These are phyloP conservation scores for Spea multiplicata DNA, from an alignment of 2,113 vertebrate species.

Conservation along the genomic window DNA sequence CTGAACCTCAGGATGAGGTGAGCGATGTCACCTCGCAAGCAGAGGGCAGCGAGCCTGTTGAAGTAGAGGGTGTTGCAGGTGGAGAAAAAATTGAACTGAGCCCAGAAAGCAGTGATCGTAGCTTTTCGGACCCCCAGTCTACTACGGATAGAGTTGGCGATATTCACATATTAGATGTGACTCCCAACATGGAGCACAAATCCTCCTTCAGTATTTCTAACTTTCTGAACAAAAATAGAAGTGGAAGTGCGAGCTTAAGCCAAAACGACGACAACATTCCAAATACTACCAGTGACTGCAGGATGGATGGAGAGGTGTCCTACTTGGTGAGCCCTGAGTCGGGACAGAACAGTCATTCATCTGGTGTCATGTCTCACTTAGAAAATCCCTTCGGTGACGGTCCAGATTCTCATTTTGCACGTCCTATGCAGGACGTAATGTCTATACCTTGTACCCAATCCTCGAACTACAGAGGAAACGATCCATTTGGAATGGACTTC, in stretches of 20 bases:
- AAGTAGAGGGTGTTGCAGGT: slow-evolving; percentile 74
- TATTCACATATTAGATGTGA: slow-evolving; percentile 79
- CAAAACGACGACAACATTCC: slow-evolving; percentile 79
- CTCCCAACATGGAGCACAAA: slow-evolving; percentile 74
- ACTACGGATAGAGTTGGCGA: slow-evolving; percentile 76
- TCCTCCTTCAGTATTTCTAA: slow-evolving; percentile 83
- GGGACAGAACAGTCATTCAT: slow-evolving; percentile 60
- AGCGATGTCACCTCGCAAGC: slow-evolving; percentile 89
- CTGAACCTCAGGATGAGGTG: slow-evolving; percentile 85
- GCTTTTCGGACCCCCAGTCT: slow-evolving; percentile 87
- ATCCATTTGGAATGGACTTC: slow-evolving; percentile 86
- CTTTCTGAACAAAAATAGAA: slow-evolving; percentile 81
- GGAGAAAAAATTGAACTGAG: slow-evolving; percentile 92
- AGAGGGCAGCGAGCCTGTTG: slow-evolving; percentile 85
- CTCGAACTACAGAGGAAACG: slow-evolving; percentile 65
- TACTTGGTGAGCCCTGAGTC: slow-evolving; percentile 81
- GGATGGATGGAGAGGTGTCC: slow-evolving; percentile 72
- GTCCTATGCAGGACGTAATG: slow-evolving; percentile 81
- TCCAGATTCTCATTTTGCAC: slow-evolving; percentile 81
- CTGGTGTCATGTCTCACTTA: slow-evolving; percentile 70
- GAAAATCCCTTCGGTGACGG: slow-evolving; percentile 71
- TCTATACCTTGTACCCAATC: slow-evolving; percentile 70
- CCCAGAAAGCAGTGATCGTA: slow-evolving; percentile 90
- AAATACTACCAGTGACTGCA: slow-evolving; percentile 85
- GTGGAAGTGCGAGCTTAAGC: slow-evolving; percentile 55